phyloP scores from a whole-genome alignment of 2,888 invertebrate species.

The Morinoia aosen region DNA sequence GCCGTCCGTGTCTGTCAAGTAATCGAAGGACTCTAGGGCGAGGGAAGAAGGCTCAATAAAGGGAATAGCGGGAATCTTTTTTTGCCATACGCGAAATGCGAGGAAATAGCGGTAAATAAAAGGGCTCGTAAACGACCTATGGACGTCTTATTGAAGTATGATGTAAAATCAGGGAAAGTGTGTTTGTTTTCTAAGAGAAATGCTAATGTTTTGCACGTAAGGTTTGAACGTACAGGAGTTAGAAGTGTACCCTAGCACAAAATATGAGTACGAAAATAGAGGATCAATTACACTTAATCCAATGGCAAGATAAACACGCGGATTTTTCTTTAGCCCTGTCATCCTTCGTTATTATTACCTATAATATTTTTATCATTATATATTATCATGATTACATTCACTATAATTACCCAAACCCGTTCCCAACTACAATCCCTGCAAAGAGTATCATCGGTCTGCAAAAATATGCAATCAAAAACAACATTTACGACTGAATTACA shows the following conservation, averaged over 20 bases:
- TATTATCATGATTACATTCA: no score
- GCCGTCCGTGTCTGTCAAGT: constrained; percentile 13
- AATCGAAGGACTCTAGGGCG: neutral
- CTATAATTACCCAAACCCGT: no score
- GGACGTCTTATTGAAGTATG: neutral
- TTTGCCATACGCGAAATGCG: neutral
- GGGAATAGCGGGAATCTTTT: neutral
- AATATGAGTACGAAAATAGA: neutral
- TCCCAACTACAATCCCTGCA: no score
- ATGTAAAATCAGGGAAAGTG: neutral
- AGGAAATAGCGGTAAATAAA: neutral
- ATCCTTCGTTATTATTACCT: no score
- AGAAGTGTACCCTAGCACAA: neutral
- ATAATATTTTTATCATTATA: no score
- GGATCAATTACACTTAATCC: neutral
- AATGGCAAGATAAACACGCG: neutral
- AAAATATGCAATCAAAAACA: no score
- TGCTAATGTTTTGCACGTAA: neutral
- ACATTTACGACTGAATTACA: no score
- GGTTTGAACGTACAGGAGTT: neutral
- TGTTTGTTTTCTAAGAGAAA: neutral
- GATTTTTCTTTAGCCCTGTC: no score
- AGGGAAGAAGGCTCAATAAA: neutral
- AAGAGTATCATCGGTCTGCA: no score
- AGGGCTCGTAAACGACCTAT: neutral